phyloP scores from a whole-genome alignment of 2,797 vertebrate species.

The Rhadinocentrus ornatus region DNA sequence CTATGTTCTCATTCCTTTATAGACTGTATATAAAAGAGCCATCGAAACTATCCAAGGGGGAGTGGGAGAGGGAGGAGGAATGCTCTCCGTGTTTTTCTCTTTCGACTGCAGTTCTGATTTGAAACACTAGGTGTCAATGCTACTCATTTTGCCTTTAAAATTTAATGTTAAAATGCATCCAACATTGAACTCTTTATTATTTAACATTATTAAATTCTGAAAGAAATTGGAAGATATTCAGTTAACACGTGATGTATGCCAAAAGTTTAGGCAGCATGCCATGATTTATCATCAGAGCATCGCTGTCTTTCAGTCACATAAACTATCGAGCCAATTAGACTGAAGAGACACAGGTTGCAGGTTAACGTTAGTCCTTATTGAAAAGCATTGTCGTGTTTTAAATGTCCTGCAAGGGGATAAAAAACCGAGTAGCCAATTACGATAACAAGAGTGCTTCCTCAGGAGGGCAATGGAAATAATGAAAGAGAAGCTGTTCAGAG shows the following conservation, averaged over 20 bases:
- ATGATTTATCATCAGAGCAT: slow-evolving; percentile 82
- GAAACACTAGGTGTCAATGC: no score
- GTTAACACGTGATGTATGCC: slow-evolving; percentile 35
- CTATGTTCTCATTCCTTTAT: no score
- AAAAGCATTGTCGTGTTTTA: slow-evolving; percentile 70
- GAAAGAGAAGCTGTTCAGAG: slow-evolving; percentile 45
- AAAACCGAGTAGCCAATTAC: slow-evolving; percentile 80
- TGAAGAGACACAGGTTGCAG: slow-evolving; percentile 87
- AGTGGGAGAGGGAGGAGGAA: no score
- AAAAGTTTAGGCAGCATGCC: slow-evolving; percentile 63
- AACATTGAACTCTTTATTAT: no score
- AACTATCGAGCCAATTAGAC: slow-evolving; percentile 89
- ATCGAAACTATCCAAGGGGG: no score
- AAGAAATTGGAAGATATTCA: slow-evolving; percentile 22
- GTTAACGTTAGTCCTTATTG: slow-evolving; percentile 82
- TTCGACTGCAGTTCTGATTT: no score
- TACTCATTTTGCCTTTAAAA: no score
- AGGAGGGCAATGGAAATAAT: slow-evolving; percentile 69
- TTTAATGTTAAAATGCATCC: no score
- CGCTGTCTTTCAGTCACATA: slow-evolving; percentile 86
- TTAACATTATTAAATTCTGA: slow-evolving; percentile 6
- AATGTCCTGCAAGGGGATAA: slow-evolving; percentile 60
- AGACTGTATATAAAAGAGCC: no score
- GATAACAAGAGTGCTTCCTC: slow-evolving; percentile 79
- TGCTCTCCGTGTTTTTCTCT: no score